Base-by-base conservation (phyloP, 2,888 invertebrate genomes). In the Tetragonisca angustula region DNA sequence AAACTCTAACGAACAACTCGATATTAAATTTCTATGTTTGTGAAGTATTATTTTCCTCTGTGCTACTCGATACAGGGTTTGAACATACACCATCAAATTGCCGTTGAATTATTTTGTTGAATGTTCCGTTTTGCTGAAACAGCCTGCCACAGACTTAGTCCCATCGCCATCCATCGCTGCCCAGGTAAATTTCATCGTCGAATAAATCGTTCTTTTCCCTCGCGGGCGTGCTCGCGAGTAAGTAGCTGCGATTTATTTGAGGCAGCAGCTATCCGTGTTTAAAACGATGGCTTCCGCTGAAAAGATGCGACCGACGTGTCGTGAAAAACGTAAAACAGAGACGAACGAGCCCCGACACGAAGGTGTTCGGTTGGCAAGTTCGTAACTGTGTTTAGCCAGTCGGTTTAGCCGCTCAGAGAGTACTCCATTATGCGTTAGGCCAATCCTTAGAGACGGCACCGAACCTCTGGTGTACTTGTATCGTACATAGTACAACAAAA, bases 331-430 rank as follows among this genome's bases (percentile, higher is more conserved):
- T 43, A 64, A 67, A 85, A 85, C 65, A 69, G 81, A 75, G 73
- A 69, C 50, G 54, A 79, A 76, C 67, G 70, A 76, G 49, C 64
- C 54, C 24, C 50, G n/a, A 43, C 61, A 81, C 73, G 62, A 62
- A 78, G 84, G 82, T 83, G 87, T 87, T 89, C 84, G 64, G 79
- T 77, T 54, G 49, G 79, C 67, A 49, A 80, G 72, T 83, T 86
- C 67, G 69, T 73, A 70, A 77, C 69, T 71, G 65, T 61, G 76
- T 87, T 27, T 81, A 81, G 78, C 76, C 83, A 64, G 74, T 71
- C 72, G 67, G 77, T 76, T 72, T 64, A 69, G 62, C 43, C 71
- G 68, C 64, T 82, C 72, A 75, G 79, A 74, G 83, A 79, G 72
- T 79, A 69, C 75, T 87, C 86, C 82, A 80, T 87, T 74, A 85